These are phyloP conservation scores for Trypoxylus dichotomus DNA, from an alignment of 1,140 invertebrate species.

Conservation along the genomic window DNA sequence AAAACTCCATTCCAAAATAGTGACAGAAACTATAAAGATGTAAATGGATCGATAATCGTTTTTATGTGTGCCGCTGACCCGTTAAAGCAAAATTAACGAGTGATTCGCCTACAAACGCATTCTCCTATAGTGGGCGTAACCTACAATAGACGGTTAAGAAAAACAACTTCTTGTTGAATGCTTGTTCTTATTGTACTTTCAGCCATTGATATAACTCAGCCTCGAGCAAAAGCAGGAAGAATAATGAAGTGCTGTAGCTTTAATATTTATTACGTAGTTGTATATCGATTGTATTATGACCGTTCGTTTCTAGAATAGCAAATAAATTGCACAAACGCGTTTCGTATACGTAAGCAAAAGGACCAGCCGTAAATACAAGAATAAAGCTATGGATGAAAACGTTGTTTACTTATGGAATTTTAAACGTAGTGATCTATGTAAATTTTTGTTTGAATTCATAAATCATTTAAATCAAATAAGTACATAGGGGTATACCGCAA, in stretches of 20 bases:
- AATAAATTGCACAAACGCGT: too few species aligned
- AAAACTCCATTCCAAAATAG: background rate
- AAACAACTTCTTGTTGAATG: background rate
- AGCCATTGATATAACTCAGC: background rate
- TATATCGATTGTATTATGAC: background rate
- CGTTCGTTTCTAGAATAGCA: too few species aligned
- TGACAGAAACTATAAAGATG: background rate
- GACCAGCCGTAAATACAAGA: too few species aligned
- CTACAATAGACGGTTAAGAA: background rate
- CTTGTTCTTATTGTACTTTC: too few species aligned
- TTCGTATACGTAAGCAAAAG: too few species aligned
- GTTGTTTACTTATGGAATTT: too few species aligned
- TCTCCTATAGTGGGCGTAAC: background rate
- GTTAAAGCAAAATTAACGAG: background rate
- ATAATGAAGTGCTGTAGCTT: background rate
- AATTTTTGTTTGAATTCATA: too few species aligned
- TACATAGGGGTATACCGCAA: too few species aligned
- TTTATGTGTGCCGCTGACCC: background rate
- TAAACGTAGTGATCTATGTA: too few species aligned
- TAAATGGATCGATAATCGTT: background rate
- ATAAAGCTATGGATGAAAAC: too few species aligned
- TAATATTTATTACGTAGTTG: background rate
- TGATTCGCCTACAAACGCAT: background rate
- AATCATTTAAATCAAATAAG: too few species aligned
- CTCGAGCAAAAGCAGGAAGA: background rate